Conservation (phyloP, 2,113 vertebrate species). For the Micronisus gabar region DNA sequence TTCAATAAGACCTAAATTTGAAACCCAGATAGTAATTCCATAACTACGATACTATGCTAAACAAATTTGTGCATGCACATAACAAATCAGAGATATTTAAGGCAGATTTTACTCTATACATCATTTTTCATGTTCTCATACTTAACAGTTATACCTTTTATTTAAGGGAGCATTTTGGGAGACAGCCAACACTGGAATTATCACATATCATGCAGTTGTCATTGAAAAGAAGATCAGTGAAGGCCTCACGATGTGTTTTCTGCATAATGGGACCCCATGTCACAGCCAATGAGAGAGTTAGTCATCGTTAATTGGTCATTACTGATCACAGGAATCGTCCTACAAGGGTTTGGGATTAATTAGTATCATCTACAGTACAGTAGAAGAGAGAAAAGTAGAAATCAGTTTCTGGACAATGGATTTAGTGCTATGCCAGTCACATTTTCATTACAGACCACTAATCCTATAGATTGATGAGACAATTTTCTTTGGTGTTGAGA, state of each 20-base stretch:
- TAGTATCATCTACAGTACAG: not conserved
- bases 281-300: not conserved
- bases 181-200: not conserved
- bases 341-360: not conserved
- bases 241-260: not conserved
- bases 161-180: not conserved
- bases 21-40: not conserved
- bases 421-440: not conserved
- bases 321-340: not conserved
- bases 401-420: not conserved
- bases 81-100: not conserved
- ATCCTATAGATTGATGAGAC: not conserved
- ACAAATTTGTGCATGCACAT: not conserved
- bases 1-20: not conserved
- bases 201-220: not conserved
- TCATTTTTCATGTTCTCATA: not conserved
- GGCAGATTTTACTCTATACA: not conserved
- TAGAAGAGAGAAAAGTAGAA: not conserved
- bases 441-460: not conserved
- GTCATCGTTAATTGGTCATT: not conserved
- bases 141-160: not conserved
- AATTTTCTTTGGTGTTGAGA: not conserved
- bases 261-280: not conserved
- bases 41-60: not conserved
- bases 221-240: not conserved